Evolutionary conservation across 1,140 invertebrate genomes (phyloP).

Genomic region (Chironomus tepperi): DNA sequence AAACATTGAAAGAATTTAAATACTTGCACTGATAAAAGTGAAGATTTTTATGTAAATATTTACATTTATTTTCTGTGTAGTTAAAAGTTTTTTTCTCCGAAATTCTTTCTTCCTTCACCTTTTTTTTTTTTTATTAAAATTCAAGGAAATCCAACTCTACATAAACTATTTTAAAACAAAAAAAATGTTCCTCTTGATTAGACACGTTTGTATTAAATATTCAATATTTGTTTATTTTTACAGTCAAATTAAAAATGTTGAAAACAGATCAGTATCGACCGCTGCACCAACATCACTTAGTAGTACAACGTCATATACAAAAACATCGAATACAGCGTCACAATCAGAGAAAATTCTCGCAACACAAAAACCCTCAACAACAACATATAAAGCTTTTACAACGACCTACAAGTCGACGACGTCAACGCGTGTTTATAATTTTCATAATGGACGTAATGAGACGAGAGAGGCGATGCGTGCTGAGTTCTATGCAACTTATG

Average conservation of each 20-base stretch:
- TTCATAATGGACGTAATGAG: conserved; percentile 26
- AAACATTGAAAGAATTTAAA: no score
- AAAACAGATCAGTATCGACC: conserved; percentile 7
- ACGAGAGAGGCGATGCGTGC: conserved; percentile 48
- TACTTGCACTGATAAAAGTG: no score
- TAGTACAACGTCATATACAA: neutral
- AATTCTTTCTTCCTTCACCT: no score
- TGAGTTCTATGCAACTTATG: conserved; percentile 82
- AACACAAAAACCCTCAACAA: conserved; percentile 10
- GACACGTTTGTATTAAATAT: neutral
- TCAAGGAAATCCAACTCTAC: no score
- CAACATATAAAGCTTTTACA: neutral
- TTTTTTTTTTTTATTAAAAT: no score
- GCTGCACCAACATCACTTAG: neutral
- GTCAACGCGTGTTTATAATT: conserved; percentile 29
- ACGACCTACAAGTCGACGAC: conserved; percentile 26
- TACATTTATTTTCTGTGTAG: no score
- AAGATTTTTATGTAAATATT: no score
- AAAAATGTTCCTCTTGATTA: no score
- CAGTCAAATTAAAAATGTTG: conserved; percentile 22
- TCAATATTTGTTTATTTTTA: conserved; percentile 16
- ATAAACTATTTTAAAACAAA: no score
- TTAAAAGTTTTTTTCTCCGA: no score
- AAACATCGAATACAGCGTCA: neutral
- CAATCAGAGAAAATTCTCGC: neutral